Conservation (phyloP, 2,888 invertebrate genomes). For the Limulus polyphemus region DNA sequence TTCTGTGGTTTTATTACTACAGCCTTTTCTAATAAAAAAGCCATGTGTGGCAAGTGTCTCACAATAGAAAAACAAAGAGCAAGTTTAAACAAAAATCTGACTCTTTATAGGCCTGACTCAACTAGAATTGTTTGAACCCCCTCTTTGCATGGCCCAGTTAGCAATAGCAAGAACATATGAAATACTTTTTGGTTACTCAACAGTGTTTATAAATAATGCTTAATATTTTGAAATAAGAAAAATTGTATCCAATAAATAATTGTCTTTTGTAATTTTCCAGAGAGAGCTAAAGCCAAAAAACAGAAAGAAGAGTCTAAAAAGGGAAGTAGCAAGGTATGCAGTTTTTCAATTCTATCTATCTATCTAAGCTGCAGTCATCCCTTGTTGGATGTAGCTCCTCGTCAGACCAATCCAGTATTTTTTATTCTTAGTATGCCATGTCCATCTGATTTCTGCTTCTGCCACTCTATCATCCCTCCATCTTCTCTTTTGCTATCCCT, state of each 20-base stretch:
- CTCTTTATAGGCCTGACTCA: too few relatives aligned
- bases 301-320: constrained; percentile 15
- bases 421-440: too few relatives aligned
- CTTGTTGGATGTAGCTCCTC: neutral
- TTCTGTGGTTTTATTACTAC: too few relatives aligned
- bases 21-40: too few relatives aligned
- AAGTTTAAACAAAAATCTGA: too few relatives aligned
- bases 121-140: too few relatives aligned
- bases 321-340: neutral
- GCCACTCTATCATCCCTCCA: too few relatives aligned
- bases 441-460: too few relatives aligned
- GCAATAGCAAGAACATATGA: neutral
- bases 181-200: neutral
- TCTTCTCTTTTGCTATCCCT: too few relatives aligned
- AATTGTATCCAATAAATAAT: neutral
- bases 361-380: constrained; percentile 3
- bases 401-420: neutral
- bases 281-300: constrained; percentile 27
- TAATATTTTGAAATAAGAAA: neutral
- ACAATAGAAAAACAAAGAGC: too few relatives aligned
- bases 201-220: neutral
- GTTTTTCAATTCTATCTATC: constrained; percentile 1
- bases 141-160: too few relatives aligned
- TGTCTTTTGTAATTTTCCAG: constrained; percentile 14
- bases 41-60: too few relatives aligned